These are phyloP conservation scores for Ctenoplectra terminalis DNA, from an alignment of 1,140 invertebrate genomes.

Conservation along the genomic window DNA sequence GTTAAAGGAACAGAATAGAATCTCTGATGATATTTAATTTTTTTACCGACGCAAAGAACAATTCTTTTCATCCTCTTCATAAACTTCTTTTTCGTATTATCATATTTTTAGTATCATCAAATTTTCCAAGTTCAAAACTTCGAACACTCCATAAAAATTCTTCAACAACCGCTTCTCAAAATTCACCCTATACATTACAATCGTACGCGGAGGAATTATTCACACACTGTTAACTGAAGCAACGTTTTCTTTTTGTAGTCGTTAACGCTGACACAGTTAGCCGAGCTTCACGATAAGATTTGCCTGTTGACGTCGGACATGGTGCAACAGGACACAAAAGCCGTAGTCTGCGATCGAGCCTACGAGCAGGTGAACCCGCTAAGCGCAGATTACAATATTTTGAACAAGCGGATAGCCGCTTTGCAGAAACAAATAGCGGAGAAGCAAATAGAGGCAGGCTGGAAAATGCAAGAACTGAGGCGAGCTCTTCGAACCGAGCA, in stretches of 20 bases:
- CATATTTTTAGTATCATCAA: no score
- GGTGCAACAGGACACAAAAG: constrained; percentile 61
- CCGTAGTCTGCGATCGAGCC: background rate
- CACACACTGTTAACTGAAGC: background rate
- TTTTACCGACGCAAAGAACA: no score
- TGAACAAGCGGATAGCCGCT: constrained; percentile 73
- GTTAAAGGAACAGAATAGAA: no score
- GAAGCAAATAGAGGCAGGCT: constrained; percentile 70
- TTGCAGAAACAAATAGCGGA: constrained; percentile 74
- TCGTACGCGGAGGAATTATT: no score
- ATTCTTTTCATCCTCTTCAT: no score
- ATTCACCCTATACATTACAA: no score
- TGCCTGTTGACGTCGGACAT: constrained; percentile 71
- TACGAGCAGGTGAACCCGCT: constrained; percentile 18
- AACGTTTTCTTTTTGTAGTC: constrained; percentile 59
- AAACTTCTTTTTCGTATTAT: no score
- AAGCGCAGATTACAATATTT: constrained; percentile 59
- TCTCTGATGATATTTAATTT: no score
- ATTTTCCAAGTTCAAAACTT: no score
- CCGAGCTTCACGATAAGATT: constrained; percentile 76
- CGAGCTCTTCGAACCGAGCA: constrained; percentile 67
- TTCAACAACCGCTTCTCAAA: no score
- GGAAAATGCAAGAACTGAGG: constrained; percentile 70
- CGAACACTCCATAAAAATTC: no score
- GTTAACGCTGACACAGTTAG: constrained; percentile 73